Base-by-base conservation (phyloP, 2,797 vertebrate genomes). In the Tragopan temminckii region DNA sequence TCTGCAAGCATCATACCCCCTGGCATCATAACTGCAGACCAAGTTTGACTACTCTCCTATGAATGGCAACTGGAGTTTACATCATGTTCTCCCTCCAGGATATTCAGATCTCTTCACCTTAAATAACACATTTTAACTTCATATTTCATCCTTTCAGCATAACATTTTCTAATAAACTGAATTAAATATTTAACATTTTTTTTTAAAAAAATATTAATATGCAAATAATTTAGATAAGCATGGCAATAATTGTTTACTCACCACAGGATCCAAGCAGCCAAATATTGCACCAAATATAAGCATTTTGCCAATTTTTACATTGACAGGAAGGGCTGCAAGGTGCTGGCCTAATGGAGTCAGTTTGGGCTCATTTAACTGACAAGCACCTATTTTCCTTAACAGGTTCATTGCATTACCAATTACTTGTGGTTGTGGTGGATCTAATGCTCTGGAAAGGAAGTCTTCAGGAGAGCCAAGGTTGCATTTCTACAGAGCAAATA, bases 271-370 rank as follows among this genome's bases (percentile, higher is more conserved):
- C 93, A 99, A 98, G 93, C 99, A 99, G 92, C 99, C 99, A 94
- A 99, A 98, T 97, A 99, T 99, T 91, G 99, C 99, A 45, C 99
- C 99, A 43, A 99, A 99, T 96, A 99, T 98, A 53, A 99, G 99
- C 99, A 99, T 99, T 98, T 99, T 99, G 69, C 99, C 99, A 46
- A 99, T 99, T 97, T 99, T 99, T 71, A 99, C 99, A 19, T 99
- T 99, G 96, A 99, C 99, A 14, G 99, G 99, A 96, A 99, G 96
- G 46, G 98, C 98, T 29, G 99, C 99, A 62, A 99, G 98, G 96
- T 99, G 99, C 81, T 99, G 99, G 25, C 99, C 99, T 92, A 99
- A 94, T 1, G 99, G 98, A 40, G 99, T 99, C 91, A 99, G 98
- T 61, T 89, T 92, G 46, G 99, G 98, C 16, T 97, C 95, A 1